Evolutionary conservation across 2,113 vertebrate genomes (phyloP), one percentile per base, ranked within the genome.

Genomic region (Leucopsar rothschildi): DNA sequence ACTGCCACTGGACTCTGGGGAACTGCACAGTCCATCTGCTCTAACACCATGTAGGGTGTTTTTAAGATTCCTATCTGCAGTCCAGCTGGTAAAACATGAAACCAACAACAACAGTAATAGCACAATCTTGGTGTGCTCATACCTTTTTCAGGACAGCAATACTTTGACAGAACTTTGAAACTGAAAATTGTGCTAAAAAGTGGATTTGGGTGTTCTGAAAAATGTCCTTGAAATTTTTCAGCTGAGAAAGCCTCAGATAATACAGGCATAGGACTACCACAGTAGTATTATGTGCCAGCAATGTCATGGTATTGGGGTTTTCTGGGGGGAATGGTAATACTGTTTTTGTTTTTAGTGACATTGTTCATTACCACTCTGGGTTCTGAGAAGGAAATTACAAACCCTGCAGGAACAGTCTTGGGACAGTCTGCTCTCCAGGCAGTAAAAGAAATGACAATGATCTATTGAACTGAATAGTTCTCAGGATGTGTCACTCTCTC

Each of bases 291-390:
- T n/a, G 10, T 22, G 3, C 25, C 57, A 72, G 25, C 2, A 14
- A 53, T 25, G 19, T 75, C n/a, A 44, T 5, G 16, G 8, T 16
- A 44, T 42, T 2, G 13, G 4, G 6, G 3, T 28, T 56, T 88
- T 68, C 37, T 12, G 11, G 17, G 20, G 3, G 2, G 3, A 7
- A 9, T 47, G 6, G 2, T 5, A 5, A 35, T 31, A 28, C 11
- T 50, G 10, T 19, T 78, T 39, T 33, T 20, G 1, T 25, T 78
- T 71, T 55, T 60, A 12, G 9, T 49, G 19, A 37, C 19, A 50
- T 33, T 68, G 7, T 40, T n/a, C 25, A 9, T 72, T 49, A 69
- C 6, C 2, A 17, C 12, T 59, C 56, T 61, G 28, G 5, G 13
- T 73, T 78, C 39, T 59, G 23, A 84, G 29, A 69, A 73, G 31